Percentiles rank a stretch among this genome's conserved stretches.
phyloP scores from a whole-genome alignment of 2,888 invertebrate species.

The Athalia cordata region DNA sequence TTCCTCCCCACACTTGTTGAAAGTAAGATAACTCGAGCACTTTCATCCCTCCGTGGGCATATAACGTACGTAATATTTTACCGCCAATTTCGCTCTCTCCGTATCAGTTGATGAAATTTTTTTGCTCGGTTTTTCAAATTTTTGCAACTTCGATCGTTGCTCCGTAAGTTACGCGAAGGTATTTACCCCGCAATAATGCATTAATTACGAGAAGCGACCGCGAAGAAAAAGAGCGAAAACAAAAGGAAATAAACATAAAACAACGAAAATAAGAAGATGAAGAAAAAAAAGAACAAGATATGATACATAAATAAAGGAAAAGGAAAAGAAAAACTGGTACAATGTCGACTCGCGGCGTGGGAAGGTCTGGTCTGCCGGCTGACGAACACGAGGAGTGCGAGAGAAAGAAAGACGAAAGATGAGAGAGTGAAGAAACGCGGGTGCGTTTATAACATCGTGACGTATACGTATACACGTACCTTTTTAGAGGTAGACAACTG shows the following conservation, averaged over 20 bases:
- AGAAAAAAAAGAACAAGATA: neutral
- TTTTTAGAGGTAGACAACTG: no score
- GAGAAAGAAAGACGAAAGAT: constrained; percentile 5
- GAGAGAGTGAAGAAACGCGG: neutral
- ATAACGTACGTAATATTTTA: no score
- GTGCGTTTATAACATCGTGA: neutral
- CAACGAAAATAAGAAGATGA: neutral
- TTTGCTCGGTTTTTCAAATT: neutral
- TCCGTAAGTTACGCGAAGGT: constrained; percentile 31
- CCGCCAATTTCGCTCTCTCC: no score
- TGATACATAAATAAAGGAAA: neutral
- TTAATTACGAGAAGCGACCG: constrained; percentile 18
- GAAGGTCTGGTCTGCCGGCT: constrained; percentile 28
- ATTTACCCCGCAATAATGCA: constrained; percentile 38
- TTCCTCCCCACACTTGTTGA: no score
- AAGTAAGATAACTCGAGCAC: no score
- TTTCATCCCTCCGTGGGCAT: no score
- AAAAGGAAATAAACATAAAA: neutral
- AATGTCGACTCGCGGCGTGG: constrained; percentile 40
- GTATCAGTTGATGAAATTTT: no score
- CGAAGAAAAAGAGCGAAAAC: neutral
- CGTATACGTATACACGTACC: neutral
- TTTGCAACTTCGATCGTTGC: neutral
- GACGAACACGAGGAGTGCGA: neutral
- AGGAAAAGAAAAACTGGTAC: constrained; percentile 2